Evolutionary conservation across 1,140 invertebrate genomes (phyloP).

Genomic region (Dendrolimus kikuchii): DNA sequence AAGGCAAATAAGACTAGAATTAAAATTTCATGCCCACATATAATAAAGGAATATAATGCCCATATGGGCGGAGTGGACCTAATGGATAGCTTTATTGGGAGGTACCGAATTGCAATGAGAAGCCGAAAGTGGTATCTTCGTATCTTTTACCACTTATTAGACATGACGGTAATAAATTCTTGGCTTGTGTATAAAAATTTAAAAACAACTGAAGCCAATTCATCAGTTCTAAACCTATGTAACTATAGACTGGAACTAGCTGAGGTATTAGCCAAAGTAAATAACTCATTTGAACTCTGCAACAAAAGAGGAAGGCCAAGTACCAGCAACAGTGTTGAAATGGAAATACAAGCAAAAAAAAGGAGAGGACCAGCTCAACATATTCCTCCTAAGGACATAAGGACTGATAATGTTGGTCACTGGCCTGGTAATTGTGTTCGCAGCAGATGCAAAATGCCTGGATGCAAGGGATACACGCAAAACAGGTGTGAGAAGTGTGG

Average conservation of each 20-base stretch:
- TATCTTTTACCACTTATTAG: no score
- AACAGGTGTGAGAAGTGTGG: slow-evolving; percentile 35
- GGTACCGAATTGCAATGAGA: slow-evolving; percentile 1
- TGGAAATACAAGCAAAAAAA: slow-evolving; percentile 33
- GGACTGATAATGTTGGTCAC: slow-evolving; percentile 31
- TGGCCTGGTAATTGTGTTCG: slow-evolving; percentile 24
- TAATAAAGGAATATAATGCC: no score
- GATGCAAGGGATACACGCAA: slow-evolving; percentile 24
- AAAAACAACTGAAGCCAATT: slow-evolving; percentile 19
- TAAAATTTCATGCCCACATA: no score
- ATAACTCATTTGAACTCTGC: slow-evolving; percentile 25
- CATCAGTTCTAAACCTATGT: slow-evolving; percentile 27
- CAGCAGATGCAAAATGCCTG: slow-evolving; percentile 20
- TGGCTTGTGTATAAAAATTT: no score
- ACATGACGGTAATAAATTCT: no score
- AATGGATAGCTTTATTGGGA: background rate
- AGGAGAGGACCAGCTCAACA: slow-evolving; percentile 28
- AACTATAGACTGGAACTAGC: slow-evolving; percentile 33
- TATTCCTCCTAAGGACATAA: slow-evolving; percentile 34
- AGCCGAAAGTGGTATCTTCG: no score
- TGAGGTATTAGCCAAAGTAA: slow-evolving; percentile 13
- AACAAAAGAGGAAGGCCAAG: slow-evolving; percentile 32
- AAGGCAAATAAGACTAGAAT: no score
- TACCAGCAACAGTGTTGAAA: slow-evolving; percentile 28
- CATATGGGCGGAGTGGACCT: no score